Conservation (phyloP, 2,113 vertebrate genomes). For the Crotalus helleri region DNA sequence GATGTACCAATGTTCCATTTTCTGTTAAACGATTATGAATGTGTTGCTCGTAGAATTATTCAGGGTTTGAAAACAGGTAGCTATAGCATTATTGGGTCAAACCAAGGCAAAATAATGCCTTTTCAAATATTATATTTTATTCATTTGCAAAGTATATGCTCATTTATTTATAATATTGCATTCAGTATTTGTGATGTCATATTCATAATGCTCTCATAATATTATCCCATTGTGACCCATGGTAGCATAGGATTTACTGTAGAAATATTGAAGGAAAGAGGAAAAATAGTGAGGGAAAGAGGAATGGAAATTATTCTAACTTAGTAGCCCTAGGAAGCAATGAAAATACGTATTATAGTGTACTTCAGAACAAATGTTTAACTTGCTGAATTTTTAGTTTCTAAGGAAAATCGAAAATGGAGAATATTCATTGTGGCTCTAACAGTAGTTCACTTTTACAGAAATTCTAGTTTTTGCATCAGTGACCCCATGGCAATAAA, state of each 20-base stretch:
- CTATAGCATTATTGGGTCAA: neutral
- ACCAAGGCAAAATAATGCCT: neutral
- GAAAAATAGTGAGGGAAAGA: neutral
- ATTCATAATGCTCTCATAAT: neutral
- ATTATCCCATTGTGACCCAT: neutral
- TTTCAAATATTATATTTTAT: neutral
- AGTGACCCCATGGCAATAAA: slow-evolving; percentile 50
- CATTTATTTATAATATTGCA: neutral
- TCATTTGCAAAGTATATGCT: neutral
- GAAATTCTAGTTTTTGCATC: slow-evolving; percentile 24
- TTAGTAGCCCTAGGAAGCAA: neutral
- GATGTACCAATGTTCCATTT: neutral
- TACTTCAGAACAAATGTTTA: neutral
- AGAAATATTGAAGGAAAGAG: neutral
- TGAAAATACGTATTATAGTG: neutral
- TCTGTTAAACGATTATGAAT: neutral
- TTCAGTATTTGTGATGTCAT: neutral
- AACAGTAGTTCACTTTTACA: slow-evolving; percentile 34
- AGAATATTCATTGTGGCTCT: neutral
- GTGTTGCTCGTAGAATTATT: neutral
- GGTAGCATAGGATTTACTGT: neutral
- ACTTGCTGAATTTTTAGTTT: neutral
- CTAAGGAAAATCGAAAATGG: neutral
- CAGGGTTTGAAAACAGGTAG: neutral
- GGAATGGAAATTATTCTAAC: neutral